phyloP scores from a whole-genome alignment of 2,888 invertebrate genomes.

The Cenopis cana region DNA sequence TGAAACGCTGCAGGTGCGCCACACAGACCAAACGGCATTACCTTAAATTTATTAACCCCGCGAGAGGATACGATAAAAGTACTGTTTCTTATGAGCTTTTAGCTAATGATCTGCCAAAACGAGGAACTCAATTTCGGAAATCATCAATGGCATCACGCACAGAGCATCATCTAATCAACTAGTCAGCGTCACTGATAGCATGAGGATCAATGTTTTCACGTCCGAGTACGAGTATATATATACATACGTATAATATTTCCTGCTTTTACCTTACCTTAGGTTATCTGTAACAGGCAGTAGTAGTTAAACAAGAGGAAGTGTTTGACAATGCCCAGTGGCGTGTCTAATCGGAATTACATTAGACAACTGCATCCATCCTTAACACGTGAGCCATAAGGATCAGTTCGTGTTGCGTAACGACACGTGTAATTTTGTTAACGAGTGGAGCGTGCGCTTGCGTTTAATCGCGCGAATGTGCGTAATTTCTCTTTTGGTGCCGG shows the following conservation, averaged over 20 bases:
- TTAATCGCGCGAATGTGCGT: conserved; percentile 43
- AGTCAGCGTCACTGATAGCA: background rate
- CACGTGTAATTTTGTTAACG: conserved; percentile 31
- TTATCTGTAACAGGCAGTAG: conserved; percentile 34
- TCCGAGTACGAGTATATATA: too few relatives aligned
- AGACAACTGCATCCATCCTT: conserved; percentile 16
- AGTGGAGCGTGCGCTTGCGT: conserved; percentile 36
- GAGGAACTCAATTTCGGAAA: background rate
- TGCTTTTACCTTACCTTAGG: conserved; percentile 29
- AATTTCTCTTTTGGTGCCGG: conserved; percentile 42
- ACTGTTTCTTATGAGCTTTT: too few relatives aligned
- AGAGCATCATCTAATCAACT: background rate
- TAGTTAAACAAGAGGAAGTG: conserved; percentile 37
- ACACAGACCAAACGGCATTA: too few relatives aligned
- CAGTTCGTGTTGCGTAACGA: conserved; percentile 19
- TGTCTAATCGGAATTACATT: conserved; percentile 34
- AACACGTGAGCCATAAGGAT: conserved; percentile 19
- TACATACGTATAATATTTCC: conserved; percentile 1
- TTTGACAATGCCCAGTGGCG: conserved; percentile 39
- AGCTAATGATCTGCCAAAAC: too few relatives aligned
- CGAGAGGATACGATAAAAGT: too few relatives aligned
- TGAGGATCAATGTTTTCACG: background rate
- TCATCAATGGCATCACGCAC: conserved; percentile 5
- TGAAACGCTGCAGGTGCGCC: too few relatives aligned
- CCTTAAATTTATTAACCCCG: too few relatives aligned